Conservation (phyloP, 2,113 vertebrate species). For the Gymnogyps californianus region DNA sequence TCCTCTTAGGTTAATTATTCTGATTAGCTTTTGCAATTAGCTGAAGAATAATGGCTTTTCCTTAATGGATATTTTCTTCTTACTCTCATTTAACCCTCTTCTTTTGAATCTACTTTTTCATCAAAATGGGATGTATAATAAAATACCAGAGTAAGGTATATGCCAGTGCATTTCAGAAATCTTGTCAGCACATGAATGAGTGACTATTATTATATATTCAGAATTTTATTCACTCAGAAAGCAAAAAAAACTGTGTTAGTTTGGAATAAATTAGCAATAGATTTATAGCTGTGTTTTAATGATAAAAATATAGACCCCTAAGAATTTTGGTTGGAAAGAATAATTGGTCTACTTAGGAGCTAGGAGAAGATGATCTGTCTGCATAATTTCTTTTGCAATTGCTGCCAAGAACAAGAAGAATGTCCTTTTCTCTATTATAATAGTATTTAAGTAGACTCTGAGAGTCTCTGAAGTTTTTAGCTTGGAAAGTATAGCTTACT, state of each 20-base stretch:
- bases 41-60: constrained; percentile 27
- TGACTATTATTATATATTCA: background rate
- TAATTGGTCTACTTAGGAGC: background rate
- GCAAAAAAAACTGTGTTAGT: background rate
- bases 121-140: background rate
- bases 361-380: background rate
- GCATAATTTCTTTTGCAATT: background rate
- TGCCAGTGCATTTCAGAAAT: background rate
- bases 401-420: background rate
- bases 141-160: background rate
- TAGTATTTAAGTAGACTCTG: background rate
- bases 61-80: constrained; percentile 42
- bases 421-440: background rate
- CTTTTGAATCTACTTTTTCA: background rate
- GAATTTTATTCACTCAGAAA: background rate
- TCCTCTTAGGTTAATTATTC: constrained; percentile 45
- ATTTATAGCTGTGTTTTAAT: background rate
- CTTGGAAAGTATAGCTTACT: background rate
- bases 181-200: background rate
- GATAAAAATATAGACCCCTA: background rate
- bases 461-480: background rate
- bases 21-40: constrained; percentile 25
- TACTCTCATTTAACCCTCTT: background rate
- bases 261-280: background rate
- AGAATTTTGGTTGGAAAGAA: background rate